Evolutionary conservation across 2,888 invertebrate species (phyloP), one percentile per base, ranked within the genome.

Genomic region (Drosophila anomelani): DNA sequence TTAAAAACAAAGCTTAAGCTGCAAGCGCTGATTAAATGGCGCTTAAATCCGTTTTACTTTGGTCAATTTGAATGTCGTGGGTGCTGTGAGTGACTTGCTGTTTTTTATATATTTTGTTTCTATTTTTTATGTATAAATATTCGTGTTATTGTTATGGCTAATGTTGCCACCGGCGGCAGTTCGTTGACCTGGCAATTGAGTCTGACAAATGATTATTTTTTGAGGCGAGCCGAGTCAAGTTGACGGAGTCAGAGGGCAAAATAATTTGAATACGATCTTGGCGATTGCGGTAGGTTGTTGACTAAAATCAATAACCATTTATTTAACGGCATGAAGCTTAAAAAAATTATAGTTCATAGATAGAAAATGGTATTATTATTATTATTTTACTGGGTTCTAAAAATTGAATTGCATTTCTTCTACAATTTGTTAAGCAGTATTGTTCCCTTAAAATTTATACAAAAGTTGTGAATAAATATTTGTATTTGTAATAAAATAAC

Each of bases 21-120:
- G 75, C 81, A 77, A 70, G 81, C 88, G 56, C 75, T 79, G 87
- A 87, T 89, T 87, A 87, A 85, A 89, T 77, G 88, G 85, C 87
- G 89, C 89, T 84, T 89, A 75, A 85, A 77, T 80, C 81, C 38
- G 29, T 49, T 59, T 67, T 67, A 67, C 56, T 63, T 73, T 87
- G 72, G 76, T 76, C 85, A 85, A 80, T 77, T 73, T 76, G 59
- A 81, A 81, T 74, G 71, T 56, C 62, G 74, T 74, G 76, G 73
- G 79, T 79, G 75, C 62, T 61, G 20, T 38, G 36, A 53, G 75
- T 56, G 71, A 74, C 75, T 72, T 74, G 71, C 46, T 32, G n/a
- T 69, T 75, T 72, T 20, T 6, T 2, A 8, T 13, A 54, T n/a
- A 47, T 51, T 20, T 51, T 53, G 51, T 51, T 32, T 20, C 8